Base-by-base conservation (phyloP, 2,888 invertebrate genomes). In the Megamerina dolium region DNA sequence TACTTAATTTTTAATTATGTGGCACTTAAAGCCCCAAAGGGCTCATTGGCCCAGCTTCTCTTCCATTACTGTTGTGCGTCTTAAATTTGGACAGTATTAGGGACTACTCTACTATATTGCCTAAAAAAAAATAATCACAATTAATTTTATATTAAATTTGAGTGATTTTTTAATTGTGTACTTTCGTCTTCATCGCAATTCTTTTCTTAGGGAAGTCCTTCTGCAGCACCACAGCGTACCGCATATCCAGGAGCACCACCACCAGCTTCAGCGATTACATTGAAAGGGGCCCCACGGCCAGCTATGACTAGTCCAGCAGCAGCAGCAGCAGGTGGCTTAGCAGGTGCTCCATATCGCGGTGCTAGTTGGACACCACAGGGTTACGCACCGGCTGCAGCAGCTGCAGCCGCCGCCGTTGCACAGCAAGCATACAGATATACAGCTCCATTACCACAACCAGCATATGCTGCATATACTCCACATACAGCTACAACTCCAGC, bases 231-330 rank as follows among this genome's bases (percentile, higher is more conserved):
- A 58, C 60, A 52, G 58, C 72, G 68, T 56, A 70, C 62, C 58
- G 64, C 66, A 49, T 72, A 64, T 53, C 68, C 70, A 57, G 70
- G 70, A 59, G 67, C 70, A 59, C 65, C 70, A 61, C 65, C 70
- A 53, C 69, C 66, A 61, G 64, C 68, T 58, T 64, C 71, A 56
- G 58, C 63, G 58, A 63, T 68, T 55, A 62, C 71, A 56, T 60
- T 72, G 46, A 72, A 72, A 64, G 70, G 71, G 62, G 64, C 62
- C 57, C 70, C 67, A 55, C 63, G 68, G 59, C 66, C 70, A 62
- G 66, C 68, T 58, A 72, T 72, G 72, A 71, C 68, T 57, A 72
- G 72, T 62, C 72, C 72, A 60, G 72, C 72, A 57, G 68, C 71
- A 60, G 70, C 70, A 52, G 71, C 70, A 59, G 70, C 68, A 53